Percentiles rank a stretch among this genome's conserved stretches.
phyloP scores from a whole-genome alignment of 1,140 invertebrate species.

The Harpegnathos saltator region DNA sequence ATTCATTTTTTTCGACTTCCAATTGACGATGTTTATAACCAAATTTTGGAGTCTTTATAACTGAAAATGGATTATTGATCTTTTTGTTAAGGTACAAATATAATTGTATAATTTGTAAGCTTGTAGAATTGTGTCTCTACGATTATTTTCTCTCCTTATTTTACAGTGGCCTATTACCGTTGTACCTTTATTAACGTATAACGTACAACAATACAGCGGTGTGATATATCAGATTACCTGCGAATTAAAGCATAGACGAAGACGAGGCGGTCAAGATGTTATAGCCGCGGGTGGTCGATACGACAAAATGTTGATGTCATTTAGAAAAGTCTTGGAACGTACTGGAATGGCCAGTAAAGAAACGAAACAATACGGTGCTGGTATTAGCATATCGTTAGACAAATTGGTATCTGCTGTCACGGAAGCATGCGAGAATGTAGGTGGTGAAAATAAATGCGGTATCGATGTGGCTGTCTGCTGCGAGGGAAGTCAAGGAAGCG shows the following conservation, averaged over 20 bases:
- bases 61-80: no score
- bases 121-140: background rate
- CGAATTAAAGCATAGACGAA: slow-evolving; percentile 88
- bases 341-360: slow-evolving; percentile 80
- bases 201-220: slow-evolving; percentile 89
- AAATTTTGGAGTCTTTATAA: no score
- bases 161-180: slow-evolving; percentile 88
- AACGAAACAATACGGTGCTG: slow-evolving; percentile 88
- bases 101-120: slow-evolving; percentile 21
- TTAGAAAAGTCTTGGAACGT: slow-evolving; percentile 81
- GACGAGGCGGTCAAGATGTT: slow-evolving; percentile 86
- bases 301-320: slow-evolving; percentile 80
- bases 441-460: slow-evolving; percentile 76
- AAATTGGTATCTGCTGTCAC: slow-evolving; percentile 88
- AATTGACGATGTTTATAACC: no score
- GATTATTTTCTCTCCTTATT: slow-evolving; percentile 56
- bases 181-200: slow-evolving; percentile 89
- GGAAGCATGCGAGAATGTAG: slow-evolving; percentile 83
- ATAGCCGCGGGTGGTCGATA: slow-evolving; percentile 89
- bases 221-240: slow-evolving; percentile 91
- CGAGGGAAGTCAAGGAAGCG: slow-evolving; percentile 86
- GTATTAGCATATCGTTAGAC: slow-evolving; percentile 91
- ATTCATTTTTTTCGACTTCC: no score
- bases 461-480: slow-evolving; percentile 90
- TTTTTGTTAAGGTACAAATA: background rate